Conservation (phyloP, 2,113 vertebrate species). For the Pseudopodoces humilis region DNA sequence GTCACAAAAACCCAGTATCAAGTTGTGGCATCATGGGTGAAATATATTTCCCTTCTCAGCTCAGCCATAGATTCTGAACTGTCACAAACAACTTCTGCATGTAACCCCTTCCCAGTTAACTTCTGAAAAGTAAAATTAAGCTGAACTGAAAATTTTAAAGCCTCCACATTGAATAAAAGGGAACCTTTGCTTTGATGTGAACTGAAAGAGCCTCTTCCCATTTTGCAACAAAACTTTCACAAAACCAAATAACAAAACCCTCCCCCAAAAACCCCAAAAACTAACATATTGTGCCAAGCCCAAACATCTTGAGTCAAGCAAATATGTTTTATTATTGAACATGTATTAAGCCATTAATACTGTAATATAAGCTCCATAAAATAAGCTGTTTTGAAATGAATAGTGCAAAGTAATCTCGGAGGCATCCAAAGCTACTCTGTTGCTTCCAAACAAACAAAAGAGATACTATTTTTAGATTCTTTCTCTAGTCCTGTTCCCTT, state of each 20-base stretch:
- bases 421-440: not conserved
- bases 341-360: not conserved
- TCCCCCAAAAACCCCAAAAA: rapidly evolving
- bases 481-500: not conserved
- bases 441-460: not conserved
- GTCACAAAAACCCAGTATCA: not conserved
- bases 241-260: not conserved
- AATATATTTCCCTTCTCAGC: not conserved
- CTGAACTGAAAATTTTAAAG: not conserved
- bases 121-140: not conserved
- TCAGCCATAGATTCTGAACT: not conserved
- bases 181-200: not conserved
- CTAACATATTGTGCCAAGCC: not conserved
- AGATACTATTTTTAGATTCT: not conserved
- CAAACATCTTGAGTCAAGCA: not conserved
- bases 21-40: not conserved
- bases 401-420: not conserved
- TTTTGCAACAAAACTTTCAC: not conserved
- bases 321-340: not conserved
- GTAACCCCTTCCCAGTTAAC: not conserved
- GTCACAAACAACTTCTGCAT: not conserved
- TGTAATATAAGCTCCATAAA: not conserved
- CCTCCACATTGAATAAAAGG: not conserved
- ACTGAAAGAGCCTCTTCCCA: not conserved
- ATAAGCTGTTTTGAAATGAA: not conserved